Conservation (phyloP, 1,140 invertebrate genomes). For the Microvelia longipes region DNA sequence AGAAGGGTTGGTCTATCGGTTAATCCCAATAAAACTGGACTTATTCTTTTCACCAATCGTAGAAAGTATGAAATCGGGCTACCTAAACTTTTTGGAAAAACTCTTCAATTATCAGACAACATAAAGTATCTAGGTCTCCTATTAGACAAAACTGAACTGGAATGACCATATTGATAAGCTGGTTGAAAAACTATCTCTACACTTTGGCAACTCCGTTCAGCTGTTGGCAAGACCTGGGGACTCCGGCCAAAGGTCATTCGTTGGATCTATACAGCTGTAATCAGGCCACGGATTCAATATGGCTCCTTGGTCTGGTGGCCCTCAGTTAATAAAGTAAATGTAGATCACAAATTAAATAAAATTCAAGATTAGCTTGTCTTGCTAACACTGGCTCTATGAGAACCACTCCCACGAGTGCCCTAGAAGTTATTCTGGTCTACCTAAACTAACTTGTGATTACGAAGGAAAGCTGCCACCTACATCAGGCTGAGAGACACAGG, state of each 20-base stretch:
- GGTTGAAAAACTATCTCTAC: neutral
- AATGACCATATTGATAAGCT: neutral
- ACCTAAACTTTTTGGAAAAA: neutral
- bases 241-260: neutral
- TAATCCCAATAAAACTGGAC: neutral
- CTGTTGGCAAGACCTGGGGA: neutral
- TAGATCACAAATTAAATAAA: no score
- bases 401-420: neutral
- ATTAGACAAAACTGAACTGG: neutral
- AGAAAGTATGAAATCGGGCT: neutral
- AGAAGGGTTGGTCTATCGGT: neutral
- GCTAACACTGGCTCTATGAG: no score
- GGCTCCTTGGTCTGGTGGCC: neutral
- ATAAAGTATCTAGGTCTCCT: neutral
- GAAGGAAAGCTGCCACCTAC: neutral
- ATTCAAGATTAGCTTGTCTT: no score
- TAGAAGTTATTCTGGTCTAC: neutral
- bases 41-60: neutral
- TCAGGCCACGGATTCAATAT: neutral
- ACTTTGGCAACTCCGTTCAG: neutral
- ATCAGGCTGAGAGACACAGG: neutral
- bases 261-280: neutral
- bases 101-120: neutral
- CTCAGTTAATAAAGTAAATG: neutral
- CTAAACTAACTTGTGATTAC: neutral